Evolutionary conservation across 2,888 invertebrate genomes (phyloP), one percentile per base, ranked within the genome.

Genomic region (Amaurobius ferox): DNA sequence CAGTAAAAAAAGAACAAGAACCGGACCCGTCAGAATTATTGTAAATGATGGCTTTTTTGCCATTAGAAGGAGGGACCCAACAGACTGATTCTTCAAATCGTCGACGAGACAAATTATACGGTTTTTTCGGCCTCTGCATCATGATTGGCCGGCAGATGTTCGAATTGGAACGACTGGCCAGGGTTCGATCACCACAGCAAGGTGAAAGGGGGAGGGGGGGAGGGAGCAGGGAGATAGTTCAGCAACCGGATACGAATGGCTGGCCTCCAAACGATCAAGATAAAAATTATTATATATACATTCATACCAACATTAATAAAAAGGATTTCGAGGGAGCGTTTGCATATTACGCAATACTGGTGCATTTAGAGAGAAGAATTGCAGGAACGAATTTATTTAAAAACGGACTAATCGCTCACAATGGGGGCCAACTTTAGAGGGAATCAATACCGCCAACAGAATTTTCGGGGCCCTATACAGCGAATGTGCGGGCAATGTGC

Each of bases 161-260:
- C 39, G 67, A 32, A 80, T 73, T 79, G 35, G 66, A 74, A 32
- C 73, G 74, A 73, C 28, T 73, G 72, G 72, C 71, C 35, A 48
- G 77, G 48, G 80, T 80, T 80, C 80, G 80, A 80, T 74, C 61
- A 68, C 61, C 67, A 74, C 44, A 19, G 39, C 80, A 80, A 80
- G 80, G 80, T 80, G 80, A 80, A 80, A 66, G 67, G 40, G 30
- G 72, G n/a, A n/a, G 67, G 80, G 40, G 72, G 67, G 55, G 13
- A 44, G 48, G 35, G 13, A 9, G 23, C 29, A n/a, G 55, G 39
- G 13, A 39, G 39, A 39, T 35, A 74, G 80, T 80, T 83, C 83
- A 72, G 77, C 66, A 83, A 83, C 83, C 76, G 83, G 83, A 83
- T 83, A 70, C 81, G 70, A 74, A 81, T 76, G 40, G 81, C 68